A percentile compares a stretch with the other conserved stretches of the same genome.
Conservation (phyloP, 2,797 vertebrate genomes). For the Myotis pilosus region DNA sequence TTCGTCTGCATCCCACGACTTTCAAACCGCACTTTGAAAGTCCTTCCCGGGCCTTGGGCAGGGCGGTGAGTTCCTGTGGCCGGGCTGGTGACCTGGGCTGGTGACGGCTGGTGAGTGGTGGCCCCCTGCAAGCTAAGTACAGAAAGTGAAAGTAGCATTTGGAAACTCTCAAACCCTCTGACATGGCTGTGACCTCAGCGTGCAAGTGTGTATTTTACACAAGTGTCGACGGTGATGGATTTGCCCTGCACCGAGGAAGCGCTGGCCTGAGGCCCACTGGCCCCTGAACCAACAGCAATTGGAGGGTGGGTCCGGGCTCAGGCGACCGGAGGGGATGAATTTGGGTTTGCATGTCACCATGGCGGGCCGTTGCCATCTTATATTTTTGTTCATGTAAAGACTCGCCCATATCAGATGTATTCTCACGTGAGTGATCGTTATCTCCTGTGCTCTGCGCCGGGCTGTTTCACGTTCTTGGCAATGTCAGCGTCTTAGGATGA, state of each 20-base stretch:
- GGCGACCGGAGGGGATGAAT: too few species aligned
- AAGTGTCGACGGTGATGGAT: background rate
- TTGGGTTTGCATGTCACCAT: fast-evolving
- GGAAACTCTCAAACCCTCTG: background rate
- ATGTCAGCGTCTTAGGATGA: fast-evolving
- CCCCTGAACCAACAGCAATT: fast-evolving
- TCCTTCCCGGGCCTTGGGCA: background rate
- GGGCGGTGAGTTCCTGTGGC: too few species aligned
- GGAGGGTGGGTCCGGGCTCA: background rate
- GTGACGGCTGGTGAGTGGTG: background rate
- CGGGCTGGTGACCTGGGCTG: background rate
- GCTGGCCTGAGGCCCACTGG: fast-evolving
- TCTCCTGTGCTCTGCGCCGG: background rate
- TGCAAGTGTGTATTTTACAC: fast-evolving
- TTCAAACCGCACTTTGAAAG: fast-evolving
- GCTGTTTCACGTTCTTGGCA: background rate
- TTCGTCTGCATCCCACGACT: background rate
- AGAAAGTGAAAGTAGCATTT: background rate
- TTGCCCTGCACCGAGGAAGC: background rate
- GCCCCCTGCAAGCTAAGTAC: fast-evolving
- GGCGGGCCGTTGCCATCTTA: background rate
- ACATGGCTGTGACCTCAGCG: fast-evolving
- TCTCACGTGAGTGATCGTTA: fast-evolving
- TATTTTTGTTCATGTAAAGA: background rate
- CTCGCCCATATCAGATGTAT: fast-evolving